Conservation (phyloP, 2,113 vertebrate species). For the Gnathonemus echidnorhynchus region DNA sequence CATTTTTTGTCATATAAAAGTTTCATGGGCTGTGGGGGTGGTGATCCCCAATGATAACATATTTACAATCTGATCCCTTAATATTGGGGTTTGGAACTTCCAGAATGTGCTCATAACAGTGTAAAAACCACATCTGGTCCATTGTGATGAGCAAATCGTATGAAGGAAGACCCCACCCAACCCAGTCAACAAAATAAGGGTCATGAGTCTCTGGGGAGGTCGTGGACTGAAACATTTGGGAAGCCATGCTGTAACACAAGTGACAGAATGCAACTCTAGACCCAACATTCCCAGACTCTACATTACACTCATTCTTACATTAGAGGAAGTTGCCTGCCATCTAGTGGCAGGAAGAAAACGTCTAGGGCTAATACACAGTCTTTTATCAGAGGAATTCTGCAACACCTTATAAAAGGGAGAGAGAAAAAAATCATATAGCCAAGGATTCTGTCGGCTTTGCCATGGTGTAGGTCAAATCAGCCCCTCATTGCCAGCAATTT, state of each 20-base stretch:
- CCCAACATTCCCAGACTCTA: not conserved
- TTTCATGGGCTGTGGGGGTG: too few relatives aligned
- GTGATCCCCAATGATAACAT: too few relatives aligned
- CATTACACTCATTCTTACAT: not conserved
- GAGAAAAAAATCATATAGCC: too few relatives aligned
- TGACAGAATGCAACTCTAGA: not conserved
- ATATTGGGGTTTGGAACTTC: not conserved
- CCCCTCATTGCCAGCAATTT: too few relatives aligned
- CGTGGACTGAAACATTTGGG: not conserved
- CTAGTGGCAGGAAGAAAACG: slow-evolving; percentile 17
- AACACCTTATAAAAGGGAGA: too few relatives aligned
- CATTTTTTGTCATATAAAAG: too few relatives aligned
- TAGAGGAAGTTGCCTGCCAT: slow-evolving; percentile 22
- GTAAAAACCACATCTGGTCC: too few relatives aligned
- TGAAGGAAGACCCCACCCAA: not conserved
- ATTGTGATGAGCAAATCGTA: not conserved
- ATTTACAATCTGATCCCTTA: not conserved
- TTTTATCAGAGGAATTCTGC: too few relatives aligned
- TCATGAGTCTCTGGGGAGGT: not conserved
- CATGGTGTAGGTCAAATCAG: too few relatives aligned
- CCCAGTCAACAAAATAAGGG: not conserved
- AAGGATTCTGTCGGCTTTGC: too few relatives aligned
- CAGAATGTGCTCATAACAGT: not conserved
- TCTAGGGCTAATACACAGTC: not conserved
- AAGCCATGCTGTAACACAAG: not conserved